These are phyloP conservation scores for Ptychodera flava DNA, from an alignment of 35 echinoderm and acorn worm genomes.

Conservation along the genomic window DNA sequence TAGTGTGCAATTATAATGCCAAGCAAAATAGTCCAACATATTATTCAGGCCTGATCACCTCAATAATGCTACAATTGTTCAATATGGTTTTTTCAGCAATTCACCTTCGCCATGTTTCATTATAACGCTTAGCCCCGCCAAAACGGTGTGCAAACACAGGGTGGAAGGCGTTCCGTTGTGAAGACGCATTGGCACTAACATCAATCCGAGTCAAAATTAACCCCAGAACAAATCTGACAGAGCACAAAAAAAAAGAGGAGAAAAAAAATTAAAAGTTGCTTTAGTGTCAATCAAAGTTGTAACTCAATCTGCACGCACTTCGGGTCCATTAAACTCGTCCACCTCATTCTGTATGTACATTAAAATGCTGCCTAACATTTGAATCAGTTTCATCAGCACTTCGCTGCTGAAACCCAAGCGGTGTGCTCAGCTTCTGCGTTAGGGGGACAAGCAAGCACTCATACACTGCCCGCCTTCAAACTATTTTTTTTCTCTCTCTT, in stretches of 20 bases:
- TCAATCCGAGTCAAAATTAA: no score
- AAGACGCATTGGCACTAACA: neutral
- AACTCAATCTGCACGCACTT: neutral
- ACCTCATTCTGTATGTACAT: neutral
- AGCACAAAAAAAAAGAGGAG: neutral
- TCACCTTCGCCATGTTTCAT: neutral
- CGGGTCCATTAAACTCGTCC: neutral
- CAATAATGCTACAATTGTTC: neutral
- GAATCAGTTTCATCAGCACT: neutral
- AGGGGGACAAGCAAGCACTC: neutral
- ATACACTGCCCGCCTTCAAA: neutral
- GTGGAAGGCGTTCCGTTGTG: neutral
- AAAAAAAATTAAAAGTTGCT: neutral
- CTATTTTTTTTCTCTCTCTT: no score
- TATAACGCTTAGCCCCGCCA: neutral
- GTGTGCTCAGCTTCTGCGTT: neutral
- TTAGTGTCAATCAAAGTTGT: neutral
- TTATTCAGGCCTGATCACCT: neutral
- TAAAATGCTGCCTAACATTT: neutral
- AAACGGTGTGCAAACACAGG: neutral
- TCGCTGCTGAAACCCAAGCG: neutral
- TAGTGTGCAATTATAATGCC: neutral
- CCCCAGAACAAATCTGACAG: neutral
- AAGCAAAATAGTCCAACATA: neutral
- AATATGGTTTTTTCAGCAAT: neutral